Conservation (phyloP, 2,113 vertebrate species). For the Chlorodrepanis virens region DNA sequence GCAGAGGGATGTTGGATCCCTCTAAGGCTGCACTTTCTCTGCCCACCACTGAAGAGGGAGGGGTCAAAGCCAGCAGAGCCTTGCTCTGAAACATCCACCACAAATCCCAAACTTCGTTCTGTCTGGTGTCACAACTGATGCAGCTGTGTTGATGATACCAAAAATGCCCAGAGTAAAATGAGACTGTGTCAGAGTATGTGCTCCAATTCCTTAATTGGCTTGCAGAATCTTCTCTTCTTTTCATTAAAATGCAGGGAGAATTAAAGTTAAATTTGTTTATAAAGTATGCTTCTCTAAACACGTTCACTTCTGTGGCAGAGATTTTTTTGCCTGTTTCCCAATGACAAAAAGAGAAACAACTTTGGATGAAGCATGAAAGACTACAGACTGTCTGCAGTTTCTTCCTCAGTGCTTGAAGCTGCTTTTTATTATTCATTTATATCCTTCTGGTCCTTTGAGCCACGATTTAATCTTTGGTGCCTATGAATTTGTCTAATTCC, state of each 20-base stretch:
- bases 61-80: not conserved
- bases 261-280: not conserved
- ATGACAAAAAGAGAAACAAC: not conserved
- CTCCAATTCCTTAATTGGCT: not conserved
- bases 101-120: not conserved
- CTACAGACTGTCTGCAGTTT: not conserved
- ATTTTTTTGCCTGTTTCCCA: not conserved
- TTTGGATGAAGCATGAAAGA: rapidly evolving
- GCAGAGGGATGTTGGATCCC: rapidly evolving
- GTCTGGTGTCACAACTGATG: not conserved
- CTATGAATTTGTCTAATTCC: not conserved
- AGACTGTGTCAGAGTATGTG: not conserved
- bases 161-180: not conserved
- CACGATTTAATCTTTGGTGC: not conserved
- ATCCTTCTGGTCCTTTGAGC: not conserved
- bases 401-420: not conserved
- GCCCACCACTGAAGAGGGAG: not conserved
- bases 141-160: not conserved
- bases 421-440: not conserved
- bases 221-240: not conserved
- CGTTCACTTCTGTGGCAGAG: not conserved
- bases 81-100: not conserved
- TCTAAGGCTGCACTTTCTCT: not conserved
- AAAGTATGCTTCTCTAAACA: not conserved
- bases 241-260: not conserved